Evolutionary conservation across 2,113 vertebrate species (phyloP).

Genomic region (Brachirus orientalis): DNA sequence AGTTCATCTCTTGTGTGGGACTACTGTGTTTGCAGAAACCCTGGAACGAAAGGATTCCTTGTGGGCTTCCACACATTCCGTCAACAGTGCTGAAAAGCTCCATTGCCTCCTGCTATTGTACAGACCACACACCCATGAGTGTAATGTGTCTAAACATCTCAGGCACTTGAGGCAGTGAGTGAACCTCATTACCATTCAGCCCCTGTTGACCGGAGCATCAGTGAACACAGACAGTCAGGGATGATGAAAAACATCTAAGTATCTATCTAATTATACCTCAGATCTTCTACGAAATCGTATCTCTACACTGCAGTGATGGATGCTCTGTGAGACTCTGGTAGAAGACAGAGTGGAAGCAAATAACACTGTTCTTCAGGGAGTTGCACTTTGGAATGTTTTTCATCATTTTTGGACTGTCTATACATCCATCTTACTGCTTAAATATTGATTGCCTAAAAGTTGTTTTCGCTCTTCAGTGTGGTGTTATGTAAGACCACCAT

Average conservation of each 20-base stretch:
- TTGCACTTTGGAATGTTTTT: too few species aligned
- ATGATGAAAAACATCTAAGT: constrained; percentile 60
- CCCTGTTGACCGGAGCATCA: constrained; percentile 15
- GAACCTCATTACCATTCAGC: constrained; percentile 16
- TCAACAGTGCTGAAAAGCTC: constrained; percentile 63
- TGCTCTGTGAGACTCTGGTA: too few species aligned
- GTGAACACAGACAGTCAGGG: constrained; percentile 45
- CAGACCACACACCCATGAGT: constrained; percentile 75
- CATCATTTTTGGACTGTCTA: too few species aligned
- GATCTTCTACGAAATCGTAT: too few species aligned
- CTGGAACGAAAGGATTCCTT: constrained; percentile 79
- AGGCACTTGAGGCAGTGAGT: constrained; percentile 35
- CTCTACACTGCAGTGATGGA: too few species aligned
- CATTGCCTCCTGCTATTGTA: constrained; percentile 66
- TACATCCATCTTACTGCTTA: too few species aligned
- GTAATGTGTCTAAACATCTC: constrained; percentile 78
- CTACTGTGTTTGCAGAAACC: constrained; percentile 80
- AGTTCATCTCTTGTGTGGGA: constrained; percentile 75
- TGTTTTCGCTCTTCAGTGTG: too few species aligned
- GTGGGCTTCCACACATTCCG: constrained; percentile 81
- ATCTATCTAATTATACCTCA: constrained; percentile 52
- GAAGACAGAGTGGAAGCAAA: too few species aligned
- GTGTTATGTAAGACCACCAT: too few species aligned
- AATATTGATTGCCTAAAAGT: too few species aligned
- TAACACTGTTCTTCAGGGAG: too few species aligned